phyloP scores from a whole-genome alignment of 1,140 invertebrate genomes.

The Drosophila tristis region DNA sequence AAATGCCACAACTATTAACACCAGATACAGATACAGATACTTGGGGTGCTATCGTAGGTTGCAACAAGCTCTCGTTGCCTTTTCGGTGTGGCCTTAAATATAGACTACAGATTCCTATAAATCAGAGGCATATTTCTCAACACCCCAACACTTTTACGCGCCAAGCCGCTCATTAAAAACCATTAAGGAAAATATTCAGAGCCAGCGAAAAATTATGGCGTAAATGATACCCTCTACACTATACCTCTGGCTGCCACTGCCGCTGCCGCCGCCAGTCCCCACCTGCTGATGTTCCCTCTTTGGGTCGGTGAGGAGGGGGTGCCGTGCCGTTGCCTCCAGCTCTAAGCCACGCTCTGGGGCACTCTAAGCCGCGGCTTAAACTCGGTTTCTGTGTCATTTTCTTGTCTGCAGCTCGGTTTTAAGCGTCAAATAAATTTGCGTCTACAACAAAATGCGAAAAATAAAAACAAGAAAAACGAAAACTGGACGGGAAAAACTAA shows the following conservation, averaged over 20 bases:
- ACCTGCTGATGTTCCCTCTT: background rate
- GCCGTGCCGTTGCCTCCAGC: no score
- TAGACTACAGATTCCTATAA: slow-evolving; percentile 68
- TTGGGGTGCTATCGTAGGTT: slow-evolving; percentile 53
- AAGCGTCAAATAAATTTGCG: slow-evolving; percentile 79
- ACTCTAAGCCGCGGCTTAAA: slow-evolving; percentile 35
- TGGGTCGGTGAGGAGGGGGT: background rate
- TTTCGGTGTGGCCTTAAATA: slow-evolving; percentile 60
- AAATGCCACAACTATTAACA: slow-evolving; percentile 45
- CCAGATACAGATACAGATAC: slow-evolving; percentile 11
- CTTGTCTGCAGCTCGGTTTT: slow-evolving; percentile 70
- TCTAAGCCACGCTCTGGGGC: no score
- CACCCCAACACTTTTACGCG: slow-evolving; percentile 51
- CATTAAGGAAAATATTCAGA: slow-evolving; percentile 77
- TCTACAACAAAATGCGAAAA: slow-evolving; percentile 64
- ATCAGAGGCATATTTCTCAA: slow-evolving; percentile 78
- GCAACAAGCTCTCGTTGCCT: slow-evolving; percentile 32
- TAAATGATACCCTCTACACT: slow-evolving; percentile 68
- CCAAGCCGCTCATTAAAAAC: slow-evolving; percentile 77
- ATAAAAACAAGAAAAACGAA: slow-evolving; percentile 44
- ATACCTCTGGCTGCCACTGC: no score
- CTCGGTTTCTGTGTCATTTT: slow-evolving; percentile 82
- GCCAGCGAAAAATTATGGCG: slow-evolving; percentile 76
- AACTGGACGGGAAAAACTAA: slow-evolving; percentile 25
- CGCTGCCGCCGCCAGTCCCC: slow-evolving; percentile 11